These are phyloP conservation scores for Laticauda colubrina DNA, from an alignment of 2,113 vertebrate species.

Conservation along the genomic window DNA sequence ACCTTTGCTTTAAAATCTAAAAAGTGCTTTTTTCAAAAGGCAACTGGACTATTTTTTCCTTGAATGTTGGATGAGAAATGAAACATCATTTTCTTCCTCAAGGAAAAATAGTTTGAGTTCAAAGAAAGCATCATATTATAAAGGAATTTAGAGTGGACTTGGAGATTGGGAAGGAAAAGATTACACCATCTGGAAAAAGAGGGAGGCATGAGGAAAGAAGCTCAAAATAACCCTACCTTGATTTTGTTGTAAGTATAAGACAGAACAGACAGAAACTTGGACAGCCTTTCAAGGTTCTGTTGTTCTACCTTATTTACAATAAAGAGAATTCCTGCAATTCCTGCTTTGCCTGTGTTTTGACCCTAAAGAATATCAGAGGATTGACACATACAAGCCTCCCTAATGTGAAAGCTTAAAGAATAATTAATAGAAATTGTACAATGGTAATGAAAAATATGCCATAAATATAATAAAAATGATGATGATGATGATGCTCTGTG, in stretches of 20 bases:
- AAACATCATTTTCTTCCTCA: too few relatives aligned
- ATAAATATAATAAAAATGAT: neutral
- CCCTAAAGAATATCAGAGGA: neutral
- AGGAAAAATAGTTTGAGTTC: neutral
- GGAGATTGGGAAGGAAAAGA: neutral
- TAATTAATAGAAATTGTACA: neutral
- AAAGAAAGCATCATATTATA: neutral
- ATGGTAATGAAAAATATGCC: neutral
- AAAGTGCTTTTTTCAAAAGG: too few relatives aligned
- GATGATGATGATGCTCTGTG: neutral
- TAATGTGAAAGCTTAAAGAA: neutral
- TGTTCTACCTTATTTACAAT: neutral
- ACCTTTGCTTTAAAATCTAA: too few relatives aligned
- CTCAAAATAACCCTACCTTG: neutral
- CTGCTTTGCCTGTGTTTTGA: neutral
- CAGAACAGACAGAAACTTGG: neutral
- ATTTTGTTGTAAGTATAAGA: neutral
- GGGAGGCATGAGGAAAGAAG: neutral
- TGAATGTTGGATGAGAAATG: too few relatives aligned
- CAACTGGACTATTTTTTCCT: too few relatives aligned
- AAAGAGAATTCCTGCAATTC: neutral
- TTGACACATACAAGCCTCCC: neutral
- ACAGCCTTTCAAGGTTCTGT: neutral
- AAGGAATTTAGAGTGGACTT: neutral
- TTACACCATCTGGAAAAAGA: neutral